Percentiles rank a stretch among this genome's conserved stretches.
phyloP scores from a whole-genome alignment of 23 tunicate species.

The Trididemnum clinides region DNA sequence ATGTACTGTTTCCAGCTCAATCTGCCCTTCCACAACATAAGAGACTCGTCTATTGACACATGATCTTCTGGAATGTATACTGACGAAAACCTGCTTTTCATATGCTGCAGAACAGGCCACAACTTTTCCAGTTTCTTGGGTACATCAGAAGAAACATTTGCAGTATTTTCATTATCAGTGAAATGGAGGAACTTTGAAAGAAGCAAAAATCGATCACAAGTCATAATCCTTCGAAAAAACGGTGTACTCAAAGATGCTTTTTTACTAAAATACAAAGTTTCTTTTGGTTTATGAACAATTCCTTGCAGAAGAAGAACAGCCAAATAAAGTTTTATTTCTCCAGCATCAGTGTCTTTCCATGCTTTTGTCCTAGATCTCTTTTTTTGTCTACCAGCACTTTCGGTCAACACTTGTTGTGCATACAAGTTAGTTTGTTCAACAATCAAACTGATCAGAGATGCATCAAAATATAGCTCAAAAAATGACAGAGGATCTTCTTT shows the following conservation, averaged over 20 bases:
- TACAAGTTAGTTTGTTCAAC: background rate
- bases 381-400: background rate
- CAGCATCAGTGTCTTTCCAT: background rate
- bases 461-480: no score
- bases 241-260: background rate
- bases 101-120: conserved; percentile 3
- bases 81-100: background rate
- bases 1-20: conserved; percentile 1
- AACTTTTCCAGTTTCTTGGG: conserved; percentile 2
- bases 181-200: conserved; percentile 3
- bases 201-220: background rate
- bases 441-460: background rate
- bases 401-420: background rate
- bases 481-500: background rate
- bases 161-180: background rate
- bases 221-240: conserved; percentile 6
- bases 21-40: background rate
- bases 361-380: background rate
- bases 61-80: background rate
- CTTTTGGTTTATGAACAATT: background rate
- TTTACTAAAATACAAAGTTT: background rate
- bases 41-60: conserved; percentile 13
- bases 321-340: background rate
- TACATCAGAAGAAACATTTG: background rate
- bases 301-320: conserved; percentile 28